Percentiles rank a stretch among this genome's conserved stretches.
Conservation (phyloP, 1,140 invertebrate species). For the Drosophila hydei region DNA sequence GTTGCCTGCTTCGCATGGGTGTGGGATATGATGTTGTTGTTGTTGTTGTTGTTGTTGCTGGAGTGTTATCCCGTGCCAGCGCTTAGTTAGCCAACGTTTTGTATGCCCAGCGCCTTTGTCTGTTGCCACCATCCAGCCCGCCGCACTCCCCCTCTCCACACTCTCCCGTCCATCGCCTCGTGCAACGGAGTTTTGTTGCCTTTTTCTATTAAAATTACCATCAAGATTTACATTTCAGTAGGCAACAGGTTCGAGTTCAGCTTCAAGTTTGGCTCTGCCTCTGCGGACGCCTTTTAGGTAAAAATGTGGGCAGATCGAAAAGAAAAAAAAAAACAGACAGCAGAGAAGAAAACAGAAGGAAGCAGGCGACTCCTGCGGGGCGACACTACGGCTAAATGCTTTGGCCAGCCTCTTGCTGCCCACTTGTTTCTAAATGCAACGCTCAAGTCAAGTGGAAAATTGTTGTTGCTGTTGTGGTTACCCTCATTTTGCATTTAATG, state of each 20-base stretch:
- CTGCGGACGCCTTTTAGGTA: constrained; percentile 64
- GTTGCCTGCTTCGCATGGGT: constrained; percentile 66
- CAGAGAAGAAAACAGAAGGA: constrained; percentile 1
- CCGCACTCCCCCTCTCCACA: neutral
- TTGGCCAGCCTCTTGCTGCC: constrained; percentile 56
- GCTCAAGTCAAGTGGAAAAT: constrained; percentile 83
- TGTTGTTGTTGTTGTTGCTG: constrained; percentile 22
- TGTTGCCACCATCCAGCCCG: constrained; percentile 11
- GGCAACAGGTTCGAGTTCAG: constrained; percentile 71
- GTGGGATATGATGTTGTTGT: constrained; percentile 32
- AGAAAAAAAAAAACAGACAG: neutral
- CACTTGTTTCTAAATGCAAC: constrained; percentile 55
- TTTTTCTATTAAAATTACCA: constrained; percentile 83
- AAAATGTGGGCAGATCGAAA: constrained; percentile 61
- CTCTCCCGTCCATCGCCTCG: constrained; percentile 6
- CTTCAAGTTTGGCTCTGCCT: constrained; percentile 11
- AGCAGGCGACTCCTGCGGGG: constrained; percentile 13
- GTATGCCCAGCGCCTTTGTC: constrained; percentile 68
- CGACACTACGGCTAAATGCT: constrained; percentile 44
- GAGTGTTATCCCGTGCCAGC: constrained; percentile 76
- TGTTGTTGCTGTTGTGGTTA: constrained; percentile 59
- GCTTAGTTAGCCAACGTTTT: constrained; percentile 78
- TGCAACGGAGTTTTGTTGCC: constrained; percentile 62
- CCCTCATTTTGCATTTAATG: constrained; percentile 78
- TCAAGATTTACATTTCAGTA: constrained; percentile 83